These are phyloP conservation scores for Enteromius unitaeniatus DNA, from an alignment of 2,797 vertebrate genomes.

Conservation along the genomic window DNA sequence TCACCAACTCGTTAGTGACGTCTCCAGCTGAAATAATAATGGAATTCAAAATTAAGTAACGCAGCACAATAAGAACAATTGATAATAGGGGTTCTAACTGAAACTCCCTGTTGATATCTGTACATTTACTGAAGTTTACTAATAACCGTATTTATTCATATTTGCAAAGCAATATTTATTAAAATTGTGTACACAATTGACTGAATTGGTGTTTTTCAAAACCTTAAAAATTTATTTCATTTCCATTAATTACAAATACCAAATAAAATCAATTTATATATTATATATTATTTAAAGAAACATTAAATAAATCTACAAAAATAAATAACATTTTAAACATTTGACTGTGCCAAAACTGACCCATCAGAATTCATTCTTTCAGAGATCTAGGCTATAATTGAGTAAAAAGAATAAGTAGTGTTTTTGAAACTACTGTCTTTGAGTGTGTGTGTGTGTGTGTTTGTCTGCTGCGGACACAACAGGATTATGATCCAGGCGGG, in stretches of 20 bases:
- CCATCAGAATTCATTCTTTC: background rate
- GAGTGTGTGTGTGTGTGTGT: background rate
- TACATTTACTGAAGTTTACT: no score
- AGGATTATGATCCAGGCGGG: slow-evolving; percentile 25
- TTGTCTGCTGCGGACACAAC: slow-evolving; percentile 8
- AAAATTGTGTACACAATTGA: background rate
- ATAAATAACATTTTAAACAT: background rate
- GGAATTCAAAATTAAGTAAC: background rate
- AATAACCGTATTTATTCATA: background rate
- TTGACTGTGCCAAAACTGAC: background rate
- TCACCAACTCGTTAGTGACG: slow-evolving; percentile 90
- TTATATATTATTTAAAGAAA: no score
- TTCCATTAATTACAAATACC: background rate
- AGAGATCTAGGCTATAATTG: background rate
- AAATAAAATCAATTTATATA: no score
- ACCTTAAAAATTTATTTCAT: background rate
- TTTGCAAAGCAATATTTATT: background rate
- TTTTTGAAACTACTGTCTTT: no score
- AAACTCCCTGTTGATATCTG: no score
- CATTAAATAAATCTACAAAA: background rate
- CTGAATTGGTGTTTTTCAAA: background rate
- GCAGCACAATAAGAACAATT: background rate
- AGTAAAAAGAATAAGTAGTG: background rate
- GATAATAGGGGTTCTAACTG: background rate
- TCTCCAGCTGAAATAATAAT: slow-evolving; percentile 79